These are phyloP conservation scores for Typhlomys cinereus DNA, from an alignment of 2,113 vertebrate genomes.

Conservation along the genomic window DNA sequence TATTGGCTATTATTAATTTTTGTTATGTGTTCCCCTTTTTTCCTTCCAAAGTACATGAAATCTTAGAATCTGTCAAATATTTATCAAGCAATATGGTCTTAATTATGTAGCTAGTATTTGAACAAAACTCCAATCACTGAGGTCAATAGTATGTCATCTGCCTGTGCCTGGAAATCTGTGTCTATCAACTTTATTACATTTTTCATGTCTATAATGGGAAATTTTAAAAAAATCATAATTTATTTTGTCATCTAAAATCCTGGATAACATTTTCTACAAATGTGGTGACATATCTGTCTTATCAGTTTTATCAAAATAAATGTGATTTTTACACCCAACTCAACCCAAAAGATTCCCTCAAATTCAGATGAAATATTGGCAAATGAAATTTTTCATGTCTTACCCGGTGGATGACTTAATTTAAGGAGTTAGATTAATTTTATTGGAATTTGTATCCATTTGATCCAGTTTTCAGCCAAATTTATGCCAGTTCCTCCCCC, in stretches of 20 bases:
- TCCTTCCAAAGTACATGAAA: constrained; percentile 10
- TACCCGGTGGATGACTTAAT: constrained; percentile 70
- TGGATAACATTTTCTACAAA: not conserved
- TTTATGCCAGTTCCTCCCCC: constrained; percentile 64
- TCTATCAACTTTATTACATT: not conserved
- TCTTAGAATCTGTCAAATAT: constrained; percentile 8
- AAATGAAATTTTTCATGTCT: constrained; percentile 72
- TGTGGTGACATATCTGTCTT: not conserved
- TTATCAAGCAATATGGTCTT: not conserved
- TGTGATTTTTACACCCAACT: constrained; percentile 26
- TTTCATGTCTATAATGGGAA: not conserved
- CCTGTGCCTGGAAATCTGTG: not conserved
- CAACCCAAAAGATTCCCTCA: constrained; percentile 64
- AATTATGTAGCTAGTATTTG: constrained; percentile 34
- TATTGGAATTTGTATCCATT: constrained; percentile 67
- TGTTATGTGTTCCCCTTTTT: not conserved
- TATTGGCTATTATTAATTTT: constrained; percentile 4
- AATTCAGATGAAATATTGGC: constrained; percentile 68
- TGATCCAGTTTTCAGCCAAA: constrained; percentile 65
- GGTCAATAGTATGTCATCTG: constrained; percentile 19
- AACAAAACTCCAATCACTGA: constrained; percentile 30
- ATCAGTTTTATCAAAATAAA: not conserved
- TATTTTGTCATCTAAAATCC: not conserved
- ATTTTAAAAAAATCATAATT: not conserved
- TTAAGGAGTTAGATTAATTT: constrained; percentile 75